Base-by-base conservation (phyloP, 2,888 invertebrate species). In the Cylindroiulus punctatus region DNA sequence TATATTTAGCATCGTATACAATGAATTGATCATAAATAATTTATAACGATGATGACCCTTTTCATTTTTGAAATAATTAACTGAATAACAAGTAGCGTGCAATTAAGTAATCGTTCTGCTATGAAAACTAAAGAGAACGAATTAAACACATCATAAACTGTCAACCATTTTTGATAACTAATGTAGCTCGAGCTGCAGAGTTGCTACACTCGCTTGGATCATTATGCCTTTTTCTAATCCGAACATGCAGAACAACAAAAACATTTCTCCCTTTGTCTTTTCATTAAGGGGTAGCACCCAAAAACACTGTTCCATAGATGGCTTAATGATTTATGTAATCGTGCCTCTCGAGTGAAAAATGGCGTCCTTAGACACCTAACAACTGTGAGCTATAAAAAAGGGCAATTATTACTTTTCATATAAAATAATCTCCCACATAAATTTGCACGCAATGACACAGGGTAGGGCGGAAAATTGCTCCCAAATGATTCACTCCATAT, bases 361-460 rank as follows among this genome's bases (percentile, higher is more conserved):
- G 30, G 26, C 76, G 26, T 26, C 76, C 76, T 30, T 30, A 76
- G 76, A 76, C 76, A 14, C 76, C 76, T n/a, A 76, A 76, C 30
- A 76, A 26, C 26, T 76, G 30, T 30, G 8, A 14, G 30, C 76
- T 30, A 76, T 76, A 76, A 76, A 76, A 65, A 76, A 57, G 76
- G 4, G 76, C 76, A 76, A 76, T 76, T 76, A 76, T 76, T 30
- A 76, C 76, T 76, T 76, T 76, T 76, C 76, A 76, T 76, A 76
- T 76, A 76, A 76, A 76, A 76, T 76, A 26, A 76, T 26, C 76
- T 76, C 76, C 76, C 76, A 76, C 76, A 76, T 76, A 76, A 76
- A 76, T 76, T 76, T 76, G 26, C 30, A 30, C 26, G 30, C 30
- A 30, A 76, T 30, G 26, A 30, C 26, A 30, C 2, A 26, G 30